A percentile compares a stretch with the other conserved stretches of the same genome.
Conservation (phyloP, 2,113 vertebrate species). For the Pachypanchax playfairii region DNA sequence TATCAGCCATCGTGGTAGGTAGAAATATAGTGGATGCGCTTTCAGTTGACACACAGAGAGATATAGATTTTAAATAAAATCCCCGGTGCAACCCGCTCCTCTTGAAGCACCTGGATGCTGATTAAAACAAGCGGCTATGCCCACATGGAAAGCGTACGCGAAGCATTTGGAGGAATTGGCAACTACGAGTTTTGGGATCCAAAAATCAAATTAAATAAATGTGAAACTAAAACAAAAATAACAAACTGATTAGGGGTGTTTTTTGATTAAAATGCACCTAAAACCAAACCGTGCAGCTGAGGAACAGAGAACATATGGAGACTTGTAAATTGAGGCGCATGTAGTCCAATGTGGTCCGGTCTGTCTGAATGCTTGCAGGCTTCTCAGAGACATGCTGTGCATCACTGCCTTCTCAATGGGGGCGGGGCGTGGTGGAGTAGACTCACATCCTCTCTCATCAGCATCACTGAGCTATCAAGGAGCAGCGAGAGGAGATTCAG, state of each 20-base stretch:
- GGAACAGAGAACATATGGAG: constrained; percentile 34
- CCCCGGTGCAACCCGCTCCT: constrained; percentile 11
- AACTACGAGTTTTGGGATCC: constrained; percentile 58
- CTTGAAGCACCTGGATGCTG: constrained; percentile 34
- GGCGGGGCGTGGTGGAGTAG: constrained; percentile 61
- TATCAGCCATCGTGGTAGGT: constrained; percentile 83
- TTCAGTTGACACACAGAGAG: constrained; percentile 33
- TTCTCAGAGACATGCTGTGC: constrained; percentile 54
- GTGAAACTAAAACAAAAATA: constrained; percentile 14
- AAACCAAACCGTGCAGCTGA: constrained; percentile 30
- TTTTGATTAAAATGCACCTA: constrained; percentile 14
- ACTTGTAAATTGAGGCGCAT: constrained; percentile 44
- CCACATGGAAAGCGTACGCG: constrained; percentile 47
- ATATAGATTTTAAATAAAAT: constrained; percentile 12
- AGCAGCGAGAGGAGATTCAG: constrained; percentile 10
- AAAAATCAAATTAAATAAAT: constrained; percentile 39
- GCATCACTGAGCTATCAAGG: constrained; percentile 62
- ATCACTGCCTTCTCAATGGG: constrained; percentile 54
- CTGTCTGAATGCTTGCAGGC: constrained; percentile 59
- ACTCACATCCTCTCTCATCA: constrained; percentile 72
- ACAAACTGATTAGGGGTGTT: constrained; percentile 3
- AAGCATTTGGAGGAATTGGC: constrained; percentile 51
- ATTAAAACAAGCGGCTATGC: constrained; percentile 33
- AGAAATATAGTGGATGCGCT: constrained; percentile 27
- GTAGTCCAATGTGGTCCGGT: constrained; percentile 59